phyloP scores from a whole-genome alignment of 2,888 invertebrate genomes.

The Drosophila antonietae region DNA sequence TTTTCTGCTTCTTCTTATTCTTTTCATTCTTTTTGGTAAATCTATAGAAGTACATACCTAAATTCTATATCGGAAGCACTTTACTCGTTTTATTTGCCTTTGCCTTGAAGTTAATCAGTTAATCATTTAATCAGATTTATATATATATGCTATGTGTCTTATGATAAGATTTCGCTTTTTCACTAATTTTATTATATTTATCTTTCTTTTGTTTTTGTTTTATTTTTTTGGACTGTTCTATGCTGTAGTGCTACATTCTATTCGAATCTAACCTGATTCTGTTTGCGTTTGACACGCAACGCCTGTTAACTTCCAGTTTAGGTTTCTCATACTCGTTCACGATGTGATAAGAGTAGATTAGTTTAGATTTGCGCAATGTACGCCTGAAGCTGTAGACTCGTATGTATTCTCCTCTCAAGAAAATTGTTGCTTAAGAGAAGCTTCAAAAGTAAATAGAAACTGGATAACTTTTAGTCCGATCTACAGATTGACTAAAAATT shows the following conservation, averaged over 20 bases:
- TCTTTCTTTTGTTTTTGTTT: slow-evolving; percentile 21
- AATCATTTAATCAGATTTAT: slow-evolving; percentile 42
- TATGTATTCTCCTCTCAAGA: background rate
- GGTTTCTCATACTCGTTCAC: slow-evolving; percentile 1
- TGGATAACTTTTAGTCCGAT: background rate
- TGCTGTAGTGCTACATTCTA: slow-evolving; percentile 25
- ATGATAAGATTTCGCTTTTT: background rate
- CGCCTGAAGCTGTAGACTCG: background rate
- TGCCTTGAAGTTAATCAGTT: slow-evolving; percentile 52
- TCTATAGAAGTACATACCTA: slow-evolving; percentile 57
- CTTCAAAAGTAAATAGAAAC: background rate
- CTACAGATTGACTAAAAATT: background rate
- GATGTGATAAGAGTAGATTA: background rate
- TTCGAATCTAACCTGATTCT: slow-evolving; percentile 60
- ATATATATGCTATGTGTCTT: slow-evolving; percentile 8
- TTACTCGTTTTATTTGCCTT: slow-evolving; percentile 77
- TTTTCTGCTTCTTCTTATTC: background rate
- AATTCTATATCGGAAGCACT: slow-evolving; percentile 75
- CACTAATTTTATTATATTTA: slow-evolving; percentile 6
- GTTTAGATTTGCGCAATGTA: background rate
- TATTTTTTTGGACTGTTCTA: slow-evolving; percentile 24
- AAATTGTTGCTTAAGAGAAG: background rate
- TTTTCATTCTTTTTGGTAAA: slow-evolving; percentile 37
- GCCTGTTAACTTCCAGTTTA: slow-evolving; percentile 60
- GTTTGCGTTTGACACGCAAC: slow-evolving; percentile 37